A percentile compares a stretch with the other conserved stretches of the same genome.
These are phyloP conservation scores for Colossoma macropomum DNA, from an alignment of 2,113 vertebrate species.

Conservation along the genomic window DNA sequence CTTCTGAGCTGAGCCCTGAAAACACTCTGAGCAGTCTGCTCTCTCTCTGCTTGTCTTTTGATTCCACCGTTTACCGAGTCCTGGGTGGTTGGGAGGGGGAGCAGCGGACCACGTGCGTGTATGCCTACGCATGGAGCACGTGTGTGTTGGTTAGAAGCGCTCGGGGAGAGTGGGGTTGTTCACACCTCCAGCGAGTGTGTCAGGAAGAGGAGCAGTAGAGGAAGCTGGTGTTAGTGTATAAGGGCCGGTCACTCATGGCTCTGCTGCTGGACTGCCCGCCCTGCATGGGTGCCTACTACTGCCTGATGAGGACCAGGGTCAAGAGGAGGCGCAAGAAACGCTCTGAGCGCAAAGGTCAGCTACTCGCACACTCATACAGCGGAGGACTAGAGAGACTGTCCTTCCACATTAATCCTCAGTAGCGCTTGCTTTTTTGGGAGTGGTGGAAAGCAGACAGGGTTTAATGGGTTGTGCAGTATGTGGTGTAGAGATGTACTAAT, in stretches of 20 bases:
- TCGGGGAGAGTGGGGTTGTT: constrained; percentile 10
- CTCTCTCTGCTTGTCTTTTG: constrained; percentile 4
- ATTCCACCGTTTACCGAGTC: constrained; percentile 9
- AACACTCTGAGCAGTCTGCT: constrained; percentile 21
- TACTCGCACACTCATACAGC: background rate
- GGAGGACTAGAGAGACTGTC: background rate
- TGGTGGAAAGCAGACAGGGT: background rate
- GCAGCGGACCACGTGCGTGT: constrained; percentile 39
- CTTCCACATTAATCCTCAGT: background rate
- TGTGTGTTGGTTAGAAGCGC: constrained; percentile 27
- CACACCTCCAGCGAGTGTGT: constrained; percentile 39
- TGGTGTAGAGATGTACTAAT: background rate
- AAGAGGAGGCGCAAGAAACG: constrained; percentile 83
- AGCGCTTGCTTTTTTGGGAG: no score
- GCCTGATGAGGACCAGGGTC: constrained; percentile 66
- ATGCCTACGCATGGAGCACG: background rate
- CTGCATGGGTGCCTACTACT: constrained; percentile 71
- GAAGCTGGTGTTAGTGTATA: background rate
- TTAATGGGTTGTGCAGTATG: background rate
- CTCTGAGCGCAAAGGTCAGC: constrained; percentile 84
- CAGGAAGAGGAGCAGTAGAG: constrained; percentile 7
- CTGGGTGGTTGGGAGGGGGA: constrained; percentile 37
- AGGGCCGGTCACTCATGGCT: constrained; percentile 69
- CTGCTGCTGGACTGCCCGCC: constrained; percentile 59
- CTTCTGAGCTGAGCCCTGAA: constrained; percentile 5